Conservation (phyloP, 2,113 vertebrate species). For the Cyphomyrus plagiostoma region DNA sequence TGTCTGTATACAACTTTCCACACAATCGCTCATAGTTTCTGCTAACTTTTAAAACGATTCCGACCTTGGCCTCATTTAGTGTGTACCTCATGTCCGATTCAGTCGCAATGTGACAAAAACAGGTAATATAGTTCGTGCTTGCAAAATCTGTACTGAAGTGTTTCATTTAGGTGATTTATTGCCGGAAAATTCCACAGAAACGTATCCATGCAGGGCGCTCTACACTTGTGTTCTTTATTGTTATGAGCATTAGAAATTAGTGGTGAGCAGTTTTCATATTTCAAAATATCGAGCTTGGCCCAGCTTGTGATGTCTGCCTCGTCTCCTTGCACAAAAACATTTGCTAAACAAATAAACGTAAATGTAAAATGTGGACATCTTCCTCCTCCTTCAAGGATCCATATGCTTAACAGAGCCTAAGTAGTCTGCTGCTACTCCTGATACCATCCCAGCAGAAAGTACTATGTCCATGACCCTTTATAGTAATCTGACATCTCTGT, state of each 20-base stretch:
- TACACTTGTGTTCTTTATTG: not conserved
- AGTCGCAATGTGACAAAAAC: not conserved
- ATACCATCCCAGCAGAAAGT: not conserved
- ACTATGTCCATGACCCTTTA: not conserved
- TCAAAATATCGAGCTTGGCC: not conserved
- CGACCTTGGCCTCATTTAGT: not conserved
- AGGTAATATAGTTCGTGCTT: not conserved
- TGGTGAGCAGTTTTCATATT: not conserved
- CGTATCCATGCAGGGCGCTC: not conserved
- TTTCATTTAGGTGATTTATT: not conserved
- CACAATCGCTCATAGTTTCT: slow-evolving; percentile 42
- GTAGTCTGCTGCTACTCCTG: not conserved
- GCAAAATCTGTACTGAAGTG: not conserved
- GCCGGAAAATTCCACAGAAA: not conserved
- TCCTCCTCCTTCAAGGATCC: not conserved
- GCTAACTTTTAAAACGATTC: slow-evolving; percentile 28
- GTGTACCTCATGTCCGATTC: not conserved
- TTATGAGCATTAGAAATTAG: not conserved
- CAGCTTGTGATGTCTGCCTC: not conserved
- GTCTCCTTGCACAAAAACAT: not conserved
- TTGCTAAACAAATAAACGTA: not conserved
- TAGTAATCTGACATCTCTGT: not conserved
- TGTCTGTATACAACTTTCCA: slow-evolving; percentile 23
- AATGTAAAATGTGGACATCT: not conserved
- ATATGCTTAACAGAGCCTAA: not conserved